These are phyloP conservation scores for Lasiurus cinereus DNA, from an alignment of 2,113 vertebrate genomes.

Conservation along the genomic window DNA sequence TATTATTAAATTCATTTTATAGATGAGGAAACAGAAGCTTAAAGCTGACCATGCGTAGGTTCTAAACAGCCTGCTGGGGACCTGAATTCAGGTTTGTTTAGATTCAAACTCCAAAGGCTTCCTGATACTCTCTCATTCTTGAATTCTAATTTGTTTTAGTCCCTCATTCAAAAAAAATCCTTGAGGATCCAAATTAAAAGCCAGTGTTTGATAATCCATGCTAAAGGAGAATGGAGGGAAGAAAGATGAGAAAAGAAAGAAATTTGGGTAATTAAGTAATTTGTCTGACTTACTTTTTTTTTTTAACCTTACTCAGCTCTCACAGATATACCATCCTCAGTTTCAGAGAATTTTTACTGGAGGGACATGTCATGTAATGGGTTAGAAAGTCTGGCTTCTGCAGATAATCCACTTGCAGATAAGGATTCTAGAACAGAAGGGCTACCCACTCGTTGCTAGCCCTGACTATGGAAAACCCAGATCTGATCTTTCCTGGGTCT, in stretches of 20 bases:
- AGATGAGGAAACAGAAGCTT: conserved; percentile 33
- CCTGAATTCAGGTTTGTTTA: neutral
- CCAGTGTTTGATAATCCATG: neutral
- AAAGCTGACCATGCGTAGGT: neutral
- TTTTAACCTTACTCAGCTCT: neutral
- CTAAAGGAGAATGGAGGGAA: neutral
- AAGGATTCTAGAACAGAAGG: neutral
- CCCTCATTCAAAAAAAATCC: conserved; percentile 5
- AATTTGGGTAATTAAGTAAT: neutral
- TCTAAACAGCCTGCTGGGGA: conserved; percentile 12
- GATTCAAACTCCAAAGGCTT: neutral
- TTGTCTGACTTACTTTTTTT: neutral
- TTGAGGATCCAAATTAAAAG: conserved; percentile 4
- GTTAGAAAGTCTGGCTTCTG: neutral
- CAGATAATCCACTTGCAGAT: neutral
- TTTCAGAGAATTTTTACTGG: neutral
- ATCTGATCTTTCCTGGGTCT: neutral
- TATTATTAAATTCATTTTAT: neutral
- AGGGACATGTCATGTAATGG: neutral
- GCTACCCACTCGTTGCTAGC: neutral
- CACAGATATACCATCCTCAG: neutral
- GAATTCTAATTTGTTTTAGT: conserved; percentile 49
- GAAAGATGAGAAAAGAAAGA: neutral
- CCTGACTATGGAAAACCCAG: neutral
- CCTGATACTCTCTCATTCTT: conserved; percentile 1